A percentile compares a stretch with the other conserved stretches of the same genome.
Conservation (phyloP, 1,140 invertebrate species). For the Drosophila auraria region DNA sequence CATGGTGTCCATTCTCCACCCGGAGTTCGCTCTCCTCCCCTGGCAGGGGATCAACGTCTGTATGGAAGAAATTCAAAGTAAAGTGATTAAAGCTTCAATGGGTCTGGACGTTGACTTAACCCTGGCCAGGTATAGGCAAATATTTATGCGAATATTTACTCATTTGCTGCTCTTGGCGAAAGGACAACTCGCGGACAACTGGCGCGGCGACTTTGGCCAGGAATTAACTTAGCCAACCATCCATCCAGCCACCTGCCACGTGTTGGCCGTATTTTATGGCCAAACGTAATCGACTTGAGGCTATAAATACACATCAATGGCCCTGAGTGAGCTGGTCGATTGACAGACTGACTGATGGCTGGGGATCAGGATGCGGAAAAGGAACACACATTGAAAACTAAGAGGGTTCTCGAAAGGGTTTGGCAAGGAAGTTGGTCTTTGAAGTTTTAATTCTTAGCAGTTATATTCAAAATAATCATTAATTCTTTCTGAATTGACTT, state of each 20-base stretch:
- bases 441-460: background rate
- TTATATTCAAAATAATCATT: background rate
- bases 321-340: conserved; percentile 36
- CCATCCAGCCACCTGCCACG: conserved; percentile 26
- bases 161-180: conserved; percentile 45
- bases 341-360: conserved; percentile 7
- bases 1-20: conserved; percentile 57
- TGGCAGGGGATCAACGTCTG: conserved; percentile 73
- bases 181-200: conserved; percentile 39
- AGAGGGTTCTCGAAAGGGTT: background rate
- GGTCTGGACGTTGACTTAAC: conserved; percentile 19
- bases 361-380: conserved; percentile 21
- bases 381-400: background rate
- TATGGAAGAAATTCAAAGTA: background rate
- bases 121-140: conserved; percentile 29
- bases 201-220: conserved; percentile 6
- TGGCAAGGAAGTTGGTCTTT: background rate
- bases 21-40: conserved; percentile 54
- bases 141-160: conserved; percentile 53
- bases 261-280: conserved; percentile 51
- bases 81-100: background rate
- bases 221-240: conserved; percentile 11
- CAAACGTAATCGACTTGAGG: conserved; percentile 20
- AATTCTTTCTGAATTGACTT: background rate
- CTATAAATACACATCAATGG: conserved; percentile 64